Evolutionary conservation across 2,113 vertebrate genomes (phyloP).

Genomic region (Prionailurus bengalensis): DNA sequence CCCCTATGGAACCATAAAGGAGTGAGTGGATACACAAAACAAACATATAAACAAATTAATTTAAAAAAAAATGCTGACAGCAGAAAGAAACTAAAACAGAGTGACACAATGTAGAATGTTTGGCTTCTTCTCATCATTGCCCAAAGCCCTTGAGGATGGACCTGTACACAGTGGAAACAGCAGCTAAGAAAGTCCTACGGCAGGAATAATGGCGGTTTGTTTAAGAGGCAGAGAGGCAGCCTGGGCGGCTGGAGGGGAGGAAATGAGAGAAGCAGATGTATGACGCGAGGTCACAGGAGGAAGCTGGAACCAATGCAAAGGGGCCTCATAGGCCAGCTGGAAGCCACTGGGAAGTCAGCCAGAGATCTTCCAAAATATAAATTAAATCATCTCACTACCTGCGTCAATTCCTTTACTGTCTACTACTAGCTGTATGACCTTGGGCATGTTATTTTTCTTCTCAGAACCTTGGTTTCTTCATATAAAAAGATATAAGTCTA

Average conservation of each 20-base stretch:
- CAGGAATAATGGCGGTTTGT: not conserved
- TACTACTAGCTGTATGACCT: not conserved
- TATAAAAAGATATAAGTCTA: not conserved
- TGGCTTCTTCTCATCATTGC: not conserved
- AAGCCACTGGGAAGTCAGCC: slow-evolving; percentile 54
- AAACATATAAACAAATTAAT: not conserved
- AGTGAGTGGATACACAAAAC: not conserved
- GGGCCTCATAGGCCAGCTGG: not conserved
- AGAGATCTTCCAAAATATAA: slow-evolving; percentile 35
- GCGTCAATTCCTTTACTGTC: not conserved
- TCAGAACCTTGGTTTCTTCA: not conserved
- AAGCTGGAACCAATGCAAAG: not conserved
- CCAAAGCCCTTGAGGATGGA: not conserved
- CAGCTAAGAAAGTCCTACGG: not conserved
- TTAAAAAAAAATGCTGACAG: not conserved
- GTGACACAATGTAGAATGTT: not conserved
- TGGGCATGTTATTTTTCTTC: slow-evolving; percentile 9
- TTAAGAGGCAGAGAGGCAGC: not conserved
- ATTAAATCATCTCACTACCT: slow-evolving; percentile 35
- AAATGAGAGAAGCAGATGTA: not conserved
- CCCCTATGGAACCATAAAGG: not conserved
- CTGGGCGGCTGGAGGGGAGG: not conserved
- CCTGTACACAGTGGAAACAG: not conserved
- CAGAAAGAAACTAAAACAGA: not conserved
- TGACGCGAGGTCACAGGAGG: not conserved